A percentile compares a stretch with the other conserved stretches of the same genome.
Conservation (phyloP, 2,797 vertebrate genomes). For the Acrossocheilus fasciatus region DNA sequence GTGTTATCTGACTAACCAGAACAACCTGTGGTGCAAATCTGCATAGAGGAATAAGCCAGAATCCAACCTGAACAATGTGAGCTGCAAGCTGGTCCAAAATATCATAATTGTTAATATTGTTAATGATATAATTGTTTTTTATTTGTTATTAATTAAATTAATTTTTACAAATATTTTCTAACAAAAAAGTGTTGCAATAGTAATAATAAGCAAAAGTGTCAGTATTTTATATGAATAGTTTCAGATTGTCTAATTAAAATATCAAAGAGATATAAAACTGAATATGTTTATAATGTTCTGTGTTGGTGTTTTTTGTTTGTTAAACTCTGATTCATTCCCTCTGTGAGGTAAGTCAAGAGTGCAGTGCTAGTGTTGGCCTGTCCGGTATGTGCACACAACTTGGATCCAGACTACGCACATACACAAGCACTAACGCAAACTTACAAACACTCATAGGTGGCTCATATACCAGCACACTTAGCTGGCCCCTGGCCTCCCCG, state of each 20-base stretch:
- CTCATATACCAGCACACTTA: conserved; percentile 48
- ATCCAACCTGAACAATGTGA: conserved; percentile 3
- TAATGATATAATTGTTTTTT: background rate
- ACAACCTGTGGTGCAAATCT: conserved; percentile 12
- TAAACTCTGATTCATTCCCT: conserved; percentile 13
- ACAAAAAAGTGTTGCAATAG: background rate
- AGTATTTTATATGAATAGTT: background rate
- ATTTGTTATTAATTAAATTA: background rate
- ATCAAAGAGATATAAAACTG: background rate
- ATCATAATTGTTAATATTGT: background rate
- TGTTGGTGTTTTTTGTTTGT: conserved; percentile 32
- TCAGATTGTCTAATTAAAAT: background rate
- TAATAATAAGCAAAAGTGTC: background rate
- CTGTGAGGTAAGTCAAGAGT: conserved; percentile 19
- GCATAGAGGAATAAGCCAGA: background rate
- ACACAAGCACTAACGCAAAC: conserved; percentile 42
- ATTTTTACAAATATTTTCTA: background rate
- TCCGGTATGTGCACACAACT: conserved; percentile 30
- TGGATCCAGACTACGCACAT: conserved; percentile 43
- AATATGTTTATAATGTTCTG: background rate
- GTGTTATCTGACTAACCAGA: conserved; percentile 12
- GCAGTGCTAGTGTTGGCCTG: conserved; percentile 47
- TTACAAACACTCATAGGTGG: conserved; percentile 50
- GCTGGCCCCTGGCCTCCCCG: conserved; percentile 15
- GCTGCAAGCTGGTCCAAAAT: background rate